Evolutionary conservation across 2,888 invertebrate species (phyloP).

Genomic region (Hydroisotoma schaefferi): DNA sequence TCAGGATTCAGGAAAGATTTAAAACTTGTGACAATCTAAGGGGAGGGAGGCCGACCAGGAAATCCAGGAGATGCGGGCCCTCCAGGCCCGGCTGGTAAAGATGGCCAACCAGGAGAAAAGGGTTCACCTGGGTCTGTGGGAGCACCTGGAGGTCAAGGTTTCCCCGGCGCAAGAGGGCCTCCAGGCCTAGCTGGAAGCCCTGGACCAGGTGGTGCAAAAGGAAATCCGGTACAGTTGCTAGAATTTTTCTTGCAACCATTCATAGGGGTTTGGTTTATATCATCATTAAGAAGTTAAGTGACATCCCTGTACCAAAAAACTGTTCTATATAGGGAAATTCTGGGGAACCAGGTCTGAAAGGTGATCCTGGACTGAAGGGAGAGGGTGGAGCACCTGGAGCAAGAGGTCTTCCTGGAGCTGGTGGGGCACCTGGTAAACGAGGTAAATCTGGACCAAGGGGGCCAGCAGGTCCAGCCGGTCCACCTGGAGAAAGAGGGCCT

Average conservation of each 20-base stretch:
- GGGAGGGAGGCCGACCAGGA: conserved; percentile 75
- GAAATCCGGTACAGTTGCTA: conserved; percentile 61
- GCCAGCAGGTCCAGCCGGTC: conserved; percentile 68
- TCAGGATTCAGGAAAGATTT: background rate
- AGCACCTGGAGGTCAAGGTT: conserved; percentile 72
- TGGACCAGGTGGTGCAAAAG: conserved; percentile 71
- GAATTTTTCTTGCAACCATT: background rate
- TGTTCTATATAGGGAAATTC: conserved; percentile 61
- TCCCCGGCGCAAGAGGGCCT: conserved; percentile 71
- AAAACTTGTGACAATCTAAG: conserved; percentile 48
- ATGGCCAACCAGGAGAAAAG: conserved; percentile 76
- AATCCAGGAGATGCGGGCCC: conserved; percentile 72
- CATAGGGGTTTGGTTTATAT: background rate
- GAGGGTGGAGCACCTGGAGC: conserved; percentile 70
- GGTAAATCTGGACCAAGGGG: conserved; percentile 75
- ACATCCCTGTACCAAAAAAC: background rate
- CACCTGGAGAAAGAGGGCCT: conserved; percentile 68
- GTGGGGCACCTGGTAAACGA: conserved; percentile 75
- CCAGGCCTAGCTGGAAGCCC: conserved; percentile 71
- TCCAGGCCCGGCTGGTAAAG: conserved; percentile 67
- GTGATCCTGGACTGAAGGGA: conserved; percentile 72
- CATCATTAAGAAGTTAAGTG: conserved; percentile 1
- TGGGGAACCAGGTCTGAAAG: conserved; percentile 76
- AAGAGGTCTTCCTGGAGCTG: conserved; percentile 68
- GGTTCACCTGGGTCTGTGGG: conserved; percentile 71